Evolutionary conservation across 2,797 vertebrate genomes (phyloP).

Genomic region (Melanotaenia nigrans): DNA sequence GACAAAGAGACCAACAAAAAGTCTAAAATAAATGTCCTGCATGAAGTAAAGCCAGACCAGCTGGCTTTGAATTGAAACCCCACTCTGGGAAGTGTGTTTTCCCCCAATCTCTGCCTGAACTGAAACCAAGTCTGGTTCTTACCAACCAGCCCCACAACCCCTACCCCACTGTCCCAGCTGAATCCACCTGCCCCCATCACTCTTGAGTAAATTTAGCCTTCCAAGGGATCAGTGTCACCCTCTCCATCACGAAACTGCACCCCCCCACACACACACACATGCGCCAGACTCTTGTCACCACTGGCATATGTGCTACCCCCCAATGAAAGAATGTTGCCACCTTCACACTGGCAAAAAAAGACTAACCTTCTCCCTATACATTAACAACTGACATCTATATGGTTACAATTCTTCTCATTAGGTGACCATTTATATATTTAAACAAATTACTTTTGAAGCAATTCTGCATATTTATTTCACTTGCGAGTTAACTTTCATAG

Average conservation of each 20-base stretch:
- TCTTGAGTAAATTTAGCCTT: conserved; percentile 94
- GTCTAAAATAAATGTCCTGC: conserved; percentile 82
- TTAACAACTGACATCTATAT: conserved; percentile 28
- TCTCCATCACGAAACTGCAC: conserved; percentile 8
- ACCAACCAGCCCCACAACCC: conserved; percentile 54
- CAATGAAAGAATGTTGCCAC: conserved; percentile 74
- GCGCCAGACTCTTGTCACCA: conserved; percentile 65
- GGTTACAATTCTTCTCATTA: conserved; percentile 35
- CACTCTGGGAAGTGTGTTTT: conserved; percentile 90
- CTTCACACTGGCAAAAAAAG: conserved; percentile 82
- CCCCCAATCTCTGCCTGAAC: conserved; percentile 89
- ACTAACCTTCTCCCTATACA: conserved; percentile 33
- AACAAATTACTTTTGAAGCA: conserved; percentile 13
- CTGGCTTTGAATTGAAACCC: conserved; percentile 99
- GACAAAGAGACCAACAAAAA: conserved; percentile 43
- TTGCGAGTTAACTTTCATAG: conserved; percentile 5
- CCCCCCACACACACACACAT: conserved; percentile 25
- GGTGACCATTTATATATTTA: not conserved
- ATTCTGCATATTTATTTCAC: conserved; percentile 11
- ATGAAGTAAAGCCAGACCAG: conserved; percentile 99
- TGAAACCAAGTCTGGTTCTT: conserved; percentile 86
- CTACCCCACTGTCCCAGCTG: conserved; percentile 67
- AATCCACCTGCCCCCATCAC: conserved; percentile 93
- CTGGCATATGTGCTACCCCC: conserved; percentile 59
- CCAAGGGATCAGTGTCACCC: conserved; percentile 66